A percentile compares a stretch with the other conserved stretches of the same genome.
These are phyloP conservation scores for Cotesia glomerata DNA, from an alignment of 1,140 invertebrate species.

Conservation along the genomic window DNA sequence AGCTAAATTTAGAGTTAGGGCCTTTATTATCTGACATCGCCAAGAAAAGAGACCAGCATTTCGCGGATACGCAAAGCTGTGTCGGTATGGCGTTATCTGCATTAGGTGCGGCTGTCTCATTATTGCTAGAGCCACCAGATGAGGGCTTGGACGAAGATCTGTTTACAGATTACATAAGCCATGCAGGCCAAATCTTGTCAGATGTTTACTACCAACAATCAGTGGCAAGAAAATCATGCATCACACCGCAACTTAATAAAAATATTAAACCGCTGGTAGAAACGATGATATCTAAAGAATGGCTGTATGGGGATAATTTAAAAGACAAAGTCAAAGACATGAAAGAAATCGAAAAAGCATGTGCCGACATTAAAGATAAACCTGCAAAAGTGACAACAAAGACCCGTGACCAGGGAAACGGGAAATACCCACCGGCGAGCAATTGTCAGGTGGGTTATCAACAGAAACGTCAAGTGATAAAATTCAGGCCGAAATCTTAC, in stretches of 20 bases:
- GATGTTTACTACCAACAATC: constrained; percentile 21
- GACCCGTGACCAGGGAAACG: constrained; percentile 12
- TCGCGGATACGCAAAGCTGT: constrained; percentile 32
- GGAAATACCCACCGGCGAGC: constrained; percentile 10
- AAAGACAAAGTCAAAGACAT: constrained; percentile 19
- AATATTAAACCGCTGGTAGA: constrained; percentile 19
- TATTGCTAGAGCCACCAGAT: constrained; percentile 17
- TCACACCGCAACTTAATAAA: constrained; percentile 24
- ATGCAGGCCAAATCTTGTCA: constrained; percentile 10
- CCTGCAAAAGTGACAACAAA: background rate
- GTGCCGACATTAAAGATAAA: background rate
- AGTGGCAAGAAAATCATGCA: constrained; percentile 23
- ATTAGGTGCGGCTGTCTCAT: constrained; percentile 25
- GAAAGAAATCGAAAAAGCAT: constrained; percentile 21
- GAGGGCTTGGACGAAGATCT: constrained; percentile 11
- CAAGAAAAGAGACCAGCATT: constrained; percentile 36
- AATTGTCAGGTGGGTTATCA: background rate
- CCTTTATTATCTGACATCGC: constrained; percentile 27
- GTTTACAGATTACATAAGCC: constrained; percentile 5
- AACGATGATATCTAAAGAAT: constrained; percentile 18
- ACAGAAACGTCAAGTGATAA: background rate
- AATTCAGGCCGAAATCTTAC: background rate
- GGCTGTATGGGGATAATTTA: constrained; percentile 25
- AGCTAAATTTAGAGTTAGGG: background rate
- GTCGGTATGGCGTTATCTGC: constrained; percentile 26